Evolutionary conservation across 2,113 vertebrate species (phyloP).

Genomic region (Brachionichthys hirsutus): DNA sequence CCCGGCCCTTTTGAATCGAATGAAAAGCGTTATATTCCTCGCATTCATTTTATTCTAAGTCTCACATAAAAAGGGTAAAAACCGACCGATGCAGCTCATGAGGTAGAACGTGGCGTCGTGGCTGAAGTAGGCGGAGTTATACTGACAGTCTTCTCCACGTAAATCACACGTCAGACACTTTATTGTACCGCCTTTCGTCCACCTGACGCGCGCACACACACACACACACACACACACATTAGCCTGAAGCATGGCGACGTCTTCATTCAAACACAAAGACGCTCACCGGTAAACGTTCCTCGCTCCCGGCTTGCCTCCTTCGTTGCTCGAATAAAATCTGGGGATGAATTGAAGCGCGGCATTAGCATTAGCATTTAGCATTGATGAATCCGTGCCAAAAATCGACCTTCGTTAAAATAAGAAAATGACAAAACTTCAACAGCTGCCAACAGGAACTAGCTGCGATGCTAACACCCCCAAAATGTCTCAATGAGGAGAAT

Average conservation of each 20-base stretch:
- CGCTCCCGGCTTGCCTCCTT: conserved; percentile 80
- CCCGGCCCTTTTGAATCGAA: conserved; percentile 83
- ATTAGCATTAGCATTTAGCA: background rate
- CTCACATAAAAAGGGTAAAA: background rate
- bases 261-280: background rate
- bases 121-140: conserved; percentile 89
- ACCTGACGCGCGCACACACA: conserved; percentile 43
- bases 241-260: no score
- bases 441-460: no score
- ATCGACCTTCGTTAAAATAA: no score
- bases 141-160: conserved; percentile 79
- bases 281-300: conserved; percentile 92
- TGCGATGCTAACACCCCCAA: no score
- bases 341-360: conserved; percentile 9
- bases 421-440: no score
- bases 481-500: no score
- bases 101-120: conserved; percentile 82
- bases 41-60: no score
- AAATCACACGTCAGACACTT: conserved; percentile 86
- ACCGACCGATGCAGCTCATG: conserved; percentile 84
- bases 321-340: conserved; percentile 93
- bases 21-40: conserved; percentile 22
- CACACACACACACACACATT: background rate
- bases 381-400: no score
- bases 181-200: conserved; percentile 9